Evolutionary conservation across 2,888 invertebrate species (phyloP), one percentile per base, ranked within the genome.

Genomic region (Zele albiditarsus): DNA sequence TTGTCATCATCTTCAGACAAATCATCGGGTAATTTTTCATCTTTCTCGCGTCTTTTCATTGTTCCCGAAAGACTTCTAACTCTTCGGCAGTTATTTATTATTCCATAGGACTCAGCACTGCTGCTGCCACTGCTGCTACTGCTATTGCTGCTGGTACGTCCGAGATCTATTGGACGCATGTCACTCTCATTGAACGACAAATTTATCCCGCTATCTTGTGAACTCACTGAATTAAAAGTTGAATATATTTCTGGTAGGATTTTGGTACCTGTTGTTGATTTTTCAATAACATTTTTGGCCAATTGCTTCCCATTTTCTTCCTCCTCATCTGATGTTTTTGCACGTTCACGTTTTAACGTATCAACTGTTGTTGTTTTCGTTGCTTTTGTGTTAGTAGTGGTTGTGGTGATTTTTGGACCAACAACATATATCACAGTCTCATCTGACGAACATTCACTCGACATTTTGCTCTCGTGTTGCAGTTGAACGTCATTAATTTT

Each of bases 171-270:
- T 3, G 88, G 92, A n/a, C 92, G 90, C 0, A 78, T 65, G 74
- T 94, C 94, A 14, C 92, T 92, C 81, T 95, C 94, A 67, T 93
- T 92, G 87, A 94, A 94, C 14, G 93, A 92, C 89, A 95, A 90
- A 85, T 95, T 95, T 74, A 95, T 95, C 0, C 95, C 95, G 82
- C 94, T 95, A 85, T 95, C 95, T 86, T 94, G 94, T 5, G 94
- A 94, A 83, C 94, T 94, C 70, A 94, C 92, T 72, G 94, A 93
- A 76, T 93, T 93, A 69, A 94, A 93, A 82, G 93, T 92, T 77
- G 93, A 93, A 88, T 93, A 92, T 31, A 91, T 91, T 82, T 93
- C 91, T 81, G 92, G 80, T 76, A 93, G 84, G 38, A 90, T 79
- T 90, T 91, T 90, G 90, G 90, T 49, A 88, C 84, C 71, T 85